Percentiles rank a stretch among this genome's conserved stretches.
Evolutionary conservation across 1,140 invertebrate genomes (phyloP).

Genomic region (Oedothorax gibbosus): DNA sequence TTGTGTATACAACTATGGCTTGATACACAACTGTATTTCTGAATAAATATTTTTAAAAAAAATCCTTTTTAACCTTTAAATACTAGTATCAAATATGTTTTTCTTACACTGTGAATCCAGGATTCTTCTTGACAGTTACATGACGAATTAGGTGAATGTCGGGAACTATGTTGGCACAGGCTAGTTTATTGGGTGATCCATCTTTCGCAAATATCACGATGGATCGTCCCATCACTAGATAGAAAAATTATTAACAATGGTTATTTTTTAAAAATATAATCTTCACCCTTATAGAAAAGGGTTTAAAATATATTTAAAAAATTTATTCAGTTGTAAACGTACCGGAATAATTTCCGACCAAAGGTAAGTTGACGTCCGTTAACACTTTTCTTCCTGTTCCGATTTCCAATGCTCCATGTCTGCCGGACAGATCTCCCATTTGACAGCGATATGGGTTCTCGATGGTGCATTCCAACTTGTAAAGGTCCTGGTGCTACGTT

Average conservation of each 20-base stretch:
- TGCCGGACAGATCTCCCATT: conserved; percentile 89
- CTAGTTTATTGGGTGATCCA: conserved; percentile 78
- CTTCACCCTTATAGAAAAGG: neutral
- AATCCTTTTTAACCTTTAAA: neutral
- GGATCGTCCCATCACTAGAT: conserved; percentile 84
- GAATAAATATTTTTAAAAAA: neutral
- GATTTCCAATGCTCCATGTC: conserved; percentile 85
- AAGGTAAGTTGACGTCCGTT: conserved; percentile 87
- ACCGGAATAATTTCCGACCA: conserved; percentile 72
- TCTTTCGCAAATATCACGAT: conserved; percentile 86
- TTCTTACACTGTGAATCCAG: conserved; percentile 87
- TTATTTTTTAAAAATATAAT: neutral
- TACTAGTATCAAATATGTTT: neutral
- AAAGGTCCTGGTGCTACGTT: conserved; percentile 78
- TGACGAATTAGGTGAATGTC: conserved; percentile 93
- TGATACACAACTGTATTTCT: neutral
- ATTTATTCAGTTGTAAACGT: conserved; percentile 14
- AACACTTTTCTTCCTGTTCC: conserved; percentile 83
- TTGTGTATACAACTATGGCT: neutral
- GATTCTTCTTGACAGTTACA: conserved; percentile 86
- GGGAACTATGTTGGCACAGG: conserved; percentile 91
- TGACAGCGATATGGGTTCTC: conserved; percentile 90
- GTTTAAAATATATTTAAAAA: neutral
- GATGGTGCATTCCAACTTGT: conserved; percentile 85
- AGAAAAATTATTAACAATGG: conserved; percentile 64